Conservation (phyloP, 2,113 vertebrate species). For the Lichenostomus cassidix region DNA sequence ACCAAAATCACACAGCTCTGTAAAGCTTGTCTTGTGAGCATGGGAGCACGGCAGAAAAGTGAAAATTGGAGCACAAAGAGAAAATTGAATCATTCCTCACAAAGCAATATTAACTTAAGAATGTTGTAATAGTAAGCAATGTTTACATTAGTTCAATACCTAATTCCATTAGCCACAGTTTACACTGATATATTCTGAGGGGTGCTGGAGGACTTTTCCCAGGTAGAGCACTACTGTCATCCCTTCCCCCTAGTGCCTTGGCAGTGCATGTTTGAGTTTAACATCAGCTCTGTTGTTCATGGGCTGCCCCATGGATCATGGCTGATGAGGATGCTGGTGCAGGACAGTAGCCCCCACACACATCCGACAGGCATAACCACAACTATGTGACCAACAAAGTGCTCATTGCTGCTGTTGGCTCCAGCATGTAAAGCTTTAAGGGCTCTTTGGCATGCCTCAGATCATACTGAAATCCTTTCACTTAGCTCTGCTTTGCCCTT, state of each 20-base stretch:
- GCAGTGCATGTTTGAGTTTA: not conserved
- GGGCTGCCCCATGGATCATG: not conserved
- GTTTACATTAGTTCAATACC: not conserved
- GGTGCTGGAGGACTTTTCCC: not conserved
- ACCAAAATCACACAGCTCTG: not conserved
- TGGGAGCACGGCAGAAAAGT: not conserved
- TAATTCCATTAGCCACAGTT: not conserved
- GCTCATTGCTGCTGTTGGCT: not conserved
- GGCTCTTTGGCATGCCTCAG: not conserved
- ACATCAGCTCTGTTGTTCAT: not conserved
- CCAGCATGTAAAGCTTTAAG: not conserved
- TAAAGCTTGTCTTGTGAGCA: not conserved
- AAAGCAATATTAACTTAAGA: not conserved
- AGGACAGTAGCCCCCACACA: rapidly evolving
- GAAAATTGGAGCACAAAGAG: not conserved
- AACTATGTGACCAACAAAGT: not conserved
- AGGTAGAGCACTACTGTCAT: not conserved
- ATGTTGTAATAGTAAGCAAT: not conserved
- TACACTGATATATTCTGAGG: not conserved
- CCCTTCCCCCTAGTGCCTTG: not conserved
- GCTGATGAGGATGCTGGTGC: rapidly evolving
- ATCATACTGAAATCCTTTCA: not conserved
- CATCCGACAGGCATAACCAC: rapidly evolving
- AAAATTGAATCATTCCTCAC: not conserved
- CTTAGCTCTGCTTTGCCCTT: not conserved